Base-by-base conservation (phyloP, 2,888 invertebrate species). In the Ichneumoninae sp. region DNA sequence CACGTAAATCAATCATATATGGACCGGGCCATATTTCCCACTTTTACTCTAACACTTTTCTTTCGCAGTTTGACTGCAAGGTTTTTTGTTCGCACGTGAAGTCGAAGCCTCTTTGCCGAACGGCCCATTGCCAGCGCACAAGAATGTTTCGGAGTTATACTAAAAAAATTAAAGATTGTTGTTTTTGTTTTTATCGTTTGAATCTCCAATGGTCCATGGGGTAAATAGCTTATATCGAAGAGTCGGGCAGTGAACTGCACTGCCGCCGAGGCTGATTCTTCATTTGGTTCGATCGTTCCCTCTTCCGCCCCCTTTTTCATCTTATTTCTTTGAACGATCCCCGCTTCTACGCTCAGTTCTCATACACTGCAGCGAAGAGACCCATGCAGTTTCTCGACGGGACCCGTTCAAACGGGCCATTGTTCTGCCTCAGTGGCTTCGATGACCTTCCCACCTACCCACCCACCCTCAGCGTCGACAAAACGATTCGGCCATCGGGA, bases 351-450 rank as follows among this genome's bases (percentile, higher is more conserved):
- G 47, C 74, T 60, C 47, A 22, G n/a, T 44, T 66, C 40, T 57
- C 40, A 47, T 44, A 57, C 47, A 68, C 66, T 16, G 10, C 13
- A 30, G 22, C 16, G 33, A 4, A 54, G 44, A 60, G 47, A 74
- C 16, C 33, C 30, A 57, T 66, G 71, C 68, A 71, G 54, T 82
- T 77, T 79, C 80, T 83, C 82, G 80, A 82, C 74, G 77, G 71
- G 69, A 71, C 76, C 47, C 86, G 86, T 81, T 90, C 86, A 88
- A 90, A 91, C 89, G 90, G 89, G 88, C 91, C 88, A 91, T 91
- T 91, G 91, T 91, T 91, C 91, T 89, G 90, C 87, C 79, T 83
- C 87, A 88, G 86, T 88, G 88, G 87, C 81, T 88, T 90, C 88
- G 88, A 91, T 90, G 90, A 90, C 89, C 89, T 89, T 87, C 88